Conservation (phyloP, 2,113 vertebrate species). For the Apus apus region DNA sequence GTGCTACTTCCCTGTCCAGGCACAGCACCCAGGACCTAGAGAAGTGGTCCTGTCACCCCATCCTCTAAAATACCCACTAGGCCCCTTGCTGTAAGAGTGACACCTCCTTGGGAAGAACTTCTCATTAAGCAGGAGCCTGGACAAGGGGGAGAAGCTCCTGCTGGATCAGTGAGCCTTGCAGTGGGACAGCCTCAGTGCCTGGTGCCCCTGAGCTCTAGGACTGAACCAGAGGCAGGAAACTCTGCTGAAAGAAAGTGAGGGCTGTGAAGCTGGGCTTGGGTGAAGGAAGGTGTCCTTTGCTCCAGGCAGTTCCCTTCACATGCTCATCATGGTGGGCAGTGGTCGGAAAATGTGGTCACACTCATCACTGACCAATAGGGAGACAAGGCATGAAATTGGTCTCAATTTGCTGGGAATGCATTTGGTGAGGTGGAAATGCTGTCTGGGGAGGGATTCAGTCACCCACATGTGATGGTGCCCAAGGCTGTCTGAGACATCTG, state of each 20-base stretch:
- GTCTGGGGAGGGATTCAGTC: not conserved
- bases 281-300: not conserved
- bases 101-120: not conserved
- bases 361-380: not conserved
- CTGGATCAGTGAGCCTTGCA: not conserved
- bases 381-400: not conserved
- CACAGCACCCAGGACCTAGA: not conserved
- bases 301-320: not conserved
- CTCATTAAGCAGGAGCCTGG: not conserved
- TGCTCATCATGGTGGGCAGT: not conserved
- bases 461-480: not conserved
- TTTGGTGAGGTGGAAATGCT: not conserved
- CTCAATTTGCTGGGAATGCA: not conserved
- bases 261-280: not conserved
- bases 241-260: not conserved
- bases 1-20: not conserved
- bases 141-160: not conserved
- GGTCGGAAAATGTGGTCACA: not conserved
- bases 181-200: not conserved
- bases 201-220: not conserved
- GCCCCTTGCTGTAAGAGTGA: not conserved
- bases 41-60: not conserved
- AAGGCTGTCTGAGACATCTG: not conserved
- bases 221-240: not conserved
- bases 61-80: not conserved